phyloP scores from a whole-genome alignment of 2,113 vertebrate species.

The Mormoops blainvillei region DNA sequence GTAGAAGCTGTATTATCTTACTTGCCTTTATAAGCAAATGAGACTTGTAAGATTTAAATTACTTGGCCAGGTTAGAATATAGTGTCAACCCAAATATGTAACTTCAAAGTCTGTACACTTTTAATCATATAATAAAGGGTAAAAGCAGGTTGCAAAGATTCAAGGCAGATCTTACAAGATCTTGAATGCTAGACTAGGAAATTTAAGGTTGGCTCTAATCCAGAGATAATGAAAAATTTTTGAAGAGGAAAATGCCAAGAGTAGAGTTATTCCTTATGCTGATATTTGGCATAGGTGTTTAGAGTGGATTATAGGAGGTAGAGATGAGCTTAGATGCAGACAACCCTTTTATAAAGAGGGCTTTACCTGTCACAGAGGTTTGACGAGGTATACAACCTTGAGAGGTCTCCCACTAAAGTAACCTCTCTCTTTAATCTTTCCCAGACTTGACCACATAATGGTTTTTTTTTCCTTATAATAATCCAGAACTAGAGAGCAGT shows the following conservation, averaged over 20 bases:
- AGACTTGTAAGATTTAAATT: not conserved
- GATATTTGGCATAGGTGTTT: not conserved
- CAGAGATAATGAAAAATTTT: not conserved
- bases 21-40: not conserved
- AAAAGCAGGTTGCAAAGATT: not conserved
- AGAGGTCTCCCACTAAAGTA: not conserved
- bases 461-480: not conserved
- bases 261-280: not conserved
- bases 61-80: not conserved
- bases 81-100: not conserved
- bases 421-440: not conserved
- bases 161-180: not conserved
- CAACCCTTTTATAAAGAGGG: not conserved
- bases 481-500: not conserved
- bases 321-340: not conserved
- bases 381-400: not conserved
- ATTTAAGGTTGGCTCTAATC: not conserved
- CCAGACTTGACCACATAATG: not conserved
- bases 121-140: not conserved
- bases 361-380: not conserved
- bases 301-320: not conserved
- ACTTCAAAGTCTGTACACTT: not conserved
- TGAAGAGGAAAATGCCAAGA: not conserved
- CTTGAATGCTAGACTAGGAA: not conserved
- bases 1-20: not conserved